These are phyloP conservation scores for Taenioides sp. DNA, from an alignment of 2,797 vertebrate species.

Conservation along the genomic window DNA sequence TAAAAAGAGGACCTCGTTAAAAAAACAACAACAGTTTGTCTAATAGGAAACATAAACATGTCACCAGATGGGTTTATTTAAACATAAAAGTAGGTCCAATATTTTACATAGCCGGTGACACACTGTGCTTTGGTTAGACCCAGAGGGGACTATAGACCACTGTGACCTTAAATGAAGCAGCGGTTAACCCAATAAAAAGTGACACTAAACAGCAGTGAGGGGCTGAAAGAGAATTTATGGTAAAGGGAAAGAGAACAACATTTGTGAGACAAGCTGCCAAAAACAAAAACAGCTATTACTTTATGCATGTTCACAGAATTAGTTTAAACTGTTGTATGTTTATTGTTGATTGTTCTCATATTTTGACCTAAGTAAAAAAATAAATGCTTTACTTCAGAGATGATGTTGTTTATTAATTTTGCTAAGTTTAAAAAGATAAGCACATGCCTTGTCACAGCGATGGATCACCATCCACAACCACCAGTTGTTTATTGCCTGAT, in stretches of 20 bases:
- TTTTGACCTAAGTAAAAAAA: background rate
- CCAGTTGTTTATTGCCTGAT: too few relatives aligned
- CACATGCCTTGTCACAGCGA: too few relatives aligned
- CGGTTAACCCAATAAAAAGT: background rate
- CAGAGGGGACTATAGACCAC: conserved; percentile 4
- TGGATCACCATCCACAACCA: too few relatives aligned
- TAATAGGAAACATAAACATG: background rate
- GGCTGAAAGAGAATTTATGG: background rate
- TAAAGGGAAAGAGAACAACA: background rate
- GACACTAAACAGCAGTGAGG: background rate
- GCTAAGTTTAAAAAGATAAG: conserved; percentile 20
- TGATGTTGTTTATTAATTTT: background rate
- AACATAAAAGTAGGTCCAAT: background rate
- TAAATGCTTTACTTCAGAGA: background rate
- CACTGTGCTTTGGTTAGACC: background rate
- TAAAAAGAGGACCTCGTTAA: background rate
- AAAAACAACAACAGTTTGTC: background rate
- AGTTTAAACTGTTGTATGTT: background rate
- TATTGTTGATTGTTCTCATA: background rate
- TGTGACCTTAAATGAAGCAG: conserved; percentile 2
- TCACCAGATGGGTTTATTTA: background rate
- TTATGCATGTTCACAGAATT: background rate
- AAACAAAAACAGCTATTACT: background rate
- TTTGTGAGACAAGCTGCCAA: background rate
- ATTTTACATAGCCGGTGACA: background rate